Evolutionary conservation across 2,888 invertebrate species (phyloP), one percentile per base, ranked within the genome.

Genomic region (Drosophila acutilabella): DNA sequence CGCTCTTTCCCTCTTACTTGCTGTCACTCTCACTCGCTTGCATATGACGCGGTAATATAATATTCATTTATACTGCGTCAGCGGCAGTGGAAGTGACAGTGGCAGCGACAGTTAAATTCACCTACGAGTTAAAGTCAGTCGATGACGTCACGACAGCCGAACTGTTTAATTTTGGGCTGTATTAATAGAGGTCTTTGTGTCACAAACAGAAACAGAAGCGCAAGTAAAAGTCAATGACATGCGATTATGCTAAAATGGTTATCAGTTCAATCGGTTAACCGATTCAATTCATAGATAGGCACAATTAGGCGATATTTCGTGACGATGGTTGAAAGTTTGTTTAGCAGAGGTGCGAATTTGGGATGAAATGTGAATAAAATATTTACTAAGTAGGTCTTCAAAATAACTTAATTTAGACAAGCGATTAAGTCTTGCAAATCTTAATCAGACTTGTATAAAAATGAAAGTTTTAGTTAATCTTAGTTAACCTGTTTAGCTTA

Each of bases 31-130:
- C 26, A 2, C 45, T 14, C 58, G 16, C 58, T 45, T 44, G 42
- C 44, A 38, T 66, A 56, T 50, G 71, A 57, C 54, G 71, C 56
- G 71, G 88, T 86, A 88, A 88, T 83, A 86, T 50, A 86, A 82
- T 82, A 82, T 88, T 84, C 80, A 84, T 89, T 87, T 81, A 71
- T 62, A 40, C 50, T 42, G 16, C 64, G 64, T 66, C 47, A 60
- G 52, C 14, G 52, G 50, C 47, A 59, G 52, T n/a, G n/a, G n/a
- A n/a, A n/a, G n/a, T n/a, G n/a, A 18, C 18, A 18, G 18, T 13
- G 52, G 51, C 60, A 48, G 50, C 30, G 65, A 54, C 62, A 60
- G 65, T 60, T 54, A 68, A 60, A 80, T 61, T 80, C 75, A 67
- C 69, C 83, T 82, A 82, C 64, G 52, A 59, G 50, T n/a, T n/a